Base-by-base conservation (phyloP, 92 coral and sea anemone genomes). In the Zoanthus sansibaricus region DNA sequence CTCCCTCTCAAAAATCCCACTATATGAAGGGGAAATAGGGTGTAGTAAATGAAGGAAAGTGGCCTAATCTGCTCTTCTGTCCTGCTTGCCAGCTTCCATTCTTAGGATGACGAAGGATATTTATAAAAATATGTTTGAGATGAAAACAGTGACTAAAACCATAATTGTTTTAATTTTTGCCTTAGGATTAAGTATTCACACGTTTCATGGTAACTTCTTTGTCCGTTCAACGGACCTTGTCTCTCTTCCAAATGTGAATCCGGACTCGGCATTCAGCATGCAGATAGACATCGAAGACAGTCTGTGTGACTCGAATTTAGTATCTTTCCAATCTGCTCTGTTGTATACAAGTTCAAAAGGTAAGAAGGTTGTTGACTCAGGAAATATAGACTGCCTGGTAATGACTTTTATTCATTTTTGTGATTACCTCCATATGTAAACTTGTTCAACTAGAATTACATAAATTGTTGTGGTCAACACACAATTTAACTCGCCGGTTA, bases 141-240 rank as follows among this genome's bases (percentile, higher is more conserved):
- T 37, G 42, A 37, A 37, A 37, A 37, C 42, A 37, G 42, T 37
- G 42, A 37, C 42, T 7, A 54, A 54, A 54, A 15, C 59, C 16
- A n/a, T 58, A 13, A 14, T n/a, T 62, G 8, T 62, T 62, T 62
- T 4, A 3, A n/a, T 45, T 56, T 84, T 46, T 78, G 54, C 85
- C 61, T 18, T 87, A 97, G 99, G 99, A 10, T 93, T 97, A 32
- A 91, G 95, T 42, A 97, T 97, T 76, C 99, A 97, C 90, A 97
- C 99, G 5, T 97, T 97, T 88, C 99, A 97, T 82, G 99, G 99
- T 9, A 97, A 97, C 87, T 97, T 97, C 94, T 97, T 97, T 72
- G 99, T 97, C 64, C 99, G 99, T 37, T 97, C 99, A 9, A 95
- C 99, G 84, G 99, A 97, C 79, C 94, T 97, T 30, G 98, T 97